Base-by-base conservation (phyloP, 2,797 vertebrate species). In the Acomys russatus region DNA sequence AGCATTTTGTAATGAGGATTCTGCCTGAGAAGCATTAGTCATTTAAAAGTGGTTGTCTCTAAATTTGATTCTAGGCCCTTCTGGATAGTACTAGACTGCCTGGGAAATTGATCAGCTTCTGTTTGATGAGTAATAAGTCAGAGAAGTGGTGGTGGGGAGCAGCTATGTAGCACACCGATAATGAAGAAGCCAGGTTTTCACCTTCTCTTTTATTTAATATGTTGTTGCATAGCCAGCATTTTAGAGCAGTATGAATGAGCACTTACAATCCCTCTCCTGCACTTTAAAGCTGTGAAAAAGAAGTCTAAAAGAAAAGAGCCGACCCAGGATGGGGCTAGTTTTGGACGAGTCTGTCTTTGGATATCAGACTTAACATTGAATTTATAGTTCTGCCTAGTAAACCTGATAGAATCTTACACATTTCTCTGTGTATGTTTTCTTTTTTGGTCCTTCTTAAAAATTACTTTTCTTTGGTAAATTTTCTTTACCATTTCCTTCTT, bases 41-140 rank as follows among this genome's bases (percentile, higher is more conserved):
- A 96, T 95, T 98, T 95, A 86, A 94, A 94, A 56, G 64, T 96
- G 28, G 4, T 93, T 96, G 38, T 85, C 63, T 94, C 85, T 96
- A 56, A 91, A 92, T 96, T 94, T 96, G 93, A 90, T 83, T 92
- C 49, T 97, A 85, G 91, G 71, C 15, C 30, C 30, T 96, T 96
- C 49, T 92, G 90, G 64, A 92, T 96, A 93, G 76, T 95, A 70
- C 44, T 86, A 96, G 74, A 90, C 76, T 86, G 35, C 77, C 74
- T 95, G 10, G 64, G 92, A 93, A 94, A 93, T 80, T 35, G 44
- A 88, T 94, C 88, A 87, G n/a, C 66, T 94, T 92, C 76, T 96
- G 38, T 95, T 95, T 91, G 74, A 51, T 90, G 63, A 88, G 18
- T 95, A 82, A 63, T 92, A 84, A 90, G 49, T 91, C 18, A 71